A percentile compares a stretch with the other conserved stretches of the same genome.
Evolutionary conservation across 2,888 invertebrate species (phyloP).

Genomic region (Lithophane ornitopus): DNA sequence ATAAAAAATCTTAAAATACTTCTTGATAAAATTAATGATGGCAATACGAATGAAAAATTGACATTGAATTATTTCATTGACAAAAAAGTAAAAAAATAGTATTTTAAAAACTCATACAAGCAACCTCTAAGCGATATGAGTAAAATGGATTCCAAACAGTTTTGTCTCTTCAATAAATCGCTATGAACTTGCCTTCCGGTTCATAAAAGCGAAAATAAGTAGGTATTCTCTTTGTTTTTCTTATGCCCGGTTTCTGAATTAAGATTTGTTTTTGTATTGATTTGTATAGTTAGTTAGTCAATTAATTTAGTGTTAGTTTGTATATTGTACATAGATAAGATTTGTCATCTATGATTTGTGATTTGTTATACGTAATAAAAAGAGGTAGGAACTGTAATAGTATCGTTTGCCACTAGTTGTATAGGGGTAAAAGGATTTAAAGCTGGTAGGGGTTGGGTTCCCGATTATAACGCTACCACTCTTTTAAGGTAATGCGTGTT

Average conservation of each 20-base stretch:
- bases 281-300: not conserved
- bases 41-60: not conserved
- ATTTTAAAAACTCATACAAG: not conserved
- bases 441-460: too few relatives aligned
- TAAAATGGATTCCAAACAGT: not conserved
- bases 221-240: not conserved
- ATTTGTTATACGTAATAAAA: too few relatives aligned
- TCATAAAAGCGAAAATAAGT: not conserved
- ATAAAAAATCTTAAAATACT: slow-evolving; percentile 1
- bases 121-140: not conserved
- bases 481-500: too few relatives aligned
- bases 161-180: not conserved
- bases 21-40: slow-evolving; percentile 10
- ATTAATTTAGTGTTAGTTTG: too few relatives aligned
- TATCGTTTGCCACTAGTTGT: too few relatives aligned
- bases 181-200: not conserved
- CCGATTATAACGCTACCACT: too few relatives aligned
- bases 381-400: too few relatives aligned
- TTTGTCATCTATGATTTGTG: too few relatives aligned
- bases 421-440: too few relatives aligned
- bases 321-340: too few relatives aligned
- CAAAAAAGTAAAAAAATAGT: not conserved
- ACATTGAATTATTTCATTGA: not conserved
- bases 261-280: not conserved
- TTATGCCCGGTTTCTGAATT: not conserved